These are phyloP conservation scores for Heliconius hortense DNA, from an alignment of 2,888 invertebrate genomes.

Conservation along the genomic window DNA sequence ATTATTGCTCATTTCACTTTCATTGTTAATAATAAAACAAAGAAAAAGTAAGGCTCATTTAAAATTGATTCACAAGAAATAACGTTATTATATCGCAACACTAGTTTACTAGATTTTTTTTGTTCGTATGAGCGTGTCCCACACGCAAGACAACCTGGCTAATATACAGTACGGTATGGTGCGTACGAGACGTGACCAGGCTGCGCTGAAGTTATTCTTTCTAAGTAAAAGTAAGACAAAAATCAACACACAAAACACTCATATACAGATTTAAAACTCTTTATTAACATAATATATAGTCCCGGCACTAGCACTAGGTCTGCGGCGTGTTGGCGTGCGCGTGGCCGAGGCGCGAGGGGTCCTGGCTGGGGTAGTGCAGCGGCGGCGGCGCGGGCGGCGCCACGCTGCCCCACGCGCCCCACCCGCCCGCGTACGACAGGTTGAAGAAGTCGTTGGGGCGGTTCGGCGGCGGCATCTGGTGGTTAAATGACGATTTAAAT, in stretches of 20 bases:
- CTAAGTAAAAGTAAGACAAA: too few species aligned
- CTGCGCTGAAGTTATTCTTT: too few species aligned
- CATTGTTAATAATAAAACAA: too few species aligned
- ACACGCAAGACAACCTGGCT: too few species aligned
- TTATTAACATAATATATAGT: neutral
- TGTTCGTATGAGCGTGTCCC: too few species aligned
- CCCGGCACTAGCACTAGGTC: slow-evolving; percentile 49
- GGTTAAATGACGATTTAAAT: neutral
- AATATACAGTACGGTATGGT: too few species aligned
- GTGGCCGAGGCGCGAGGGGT: slow-evolving; percentile 94
- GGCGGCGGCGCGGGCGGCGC: slow-evolving; percentile 74
- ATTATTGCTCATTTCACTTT: too few species aligned
- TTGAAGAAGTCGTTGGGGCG: slow-evolving; percentile 85
- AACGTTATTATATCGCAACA: too few species aligned
- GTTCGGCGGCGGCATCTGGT: slow-evolving; percentile 72
- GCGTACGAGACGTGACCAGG: too few species aligned
- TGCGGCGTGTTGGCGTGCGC: slow-evolving; percentile 71
- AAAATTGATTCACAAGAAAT: too few species aligned
- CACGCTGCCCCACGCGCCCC: slow-evolving; percentile 56
- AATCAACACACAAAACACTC: neutral
- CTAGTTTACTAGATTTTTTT: too few species aligned
- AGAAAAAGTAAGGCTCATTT: too few species aligned
- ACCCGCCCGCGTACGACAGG: slow-evolving; percentile 70
- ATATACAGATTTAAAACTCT: neutral
- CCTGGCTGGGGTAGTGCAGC: slow-evolving; percentile 98